Conservation (phyloP, 2,797 vertebrate species). For the Echeneis naucrates region DNA sequence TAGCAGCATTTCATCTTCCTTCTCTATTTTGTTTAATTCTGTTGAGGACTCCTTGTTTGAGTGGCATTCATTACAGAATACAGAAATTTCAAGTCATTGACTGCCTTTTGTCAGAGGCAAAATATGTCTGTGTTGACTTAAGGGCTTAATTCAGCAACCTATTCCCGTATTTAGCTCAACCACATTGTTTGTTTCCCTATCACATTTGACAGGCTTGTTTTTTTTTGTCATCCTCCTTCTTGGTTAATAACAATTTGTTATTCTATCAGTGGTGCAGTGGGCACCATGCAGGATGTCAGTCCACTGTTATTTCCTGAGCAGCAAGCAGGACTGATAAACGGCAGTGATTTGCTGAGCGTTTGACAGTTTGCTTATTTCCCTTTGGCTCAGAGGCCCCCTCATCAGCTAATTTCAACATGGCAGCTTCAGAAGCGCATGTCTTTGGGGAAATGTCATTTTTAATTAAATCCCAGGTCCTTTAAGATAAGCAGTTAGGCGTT, state of each 20-base stretch:
- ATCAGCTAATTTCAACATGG: conserved; percentile 85
- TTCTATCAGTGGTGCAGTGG: conserved; percentile 56
- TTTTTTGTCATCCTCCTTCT: conserved; percentile 16
- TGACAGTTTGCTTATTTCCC: conserved; percentile 85
- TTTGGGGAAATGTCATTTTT: conserved; percentile 89
- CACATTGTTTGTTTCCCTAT: conserved; percentile 71
- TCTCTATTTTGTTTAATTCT: conserved; percentile 23
- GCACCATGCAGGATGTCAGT: conserved; percentile 61
- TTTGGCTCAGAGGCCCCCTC: conserved; percentile 81
- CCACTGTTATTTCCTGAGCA: conserved; percentile 74
- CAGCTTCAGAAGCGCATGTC: conserved; percentile 79
- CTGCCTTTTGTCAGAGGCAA: conserved; percentile 40
- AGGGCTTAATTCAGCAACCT: conserved; percentile 61
- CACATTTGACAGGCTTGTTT: conserved; percentile 72
- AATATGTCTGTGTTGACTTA: conserved; percentile 42
- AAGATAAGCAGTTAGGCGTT: conserved; percentile 86
- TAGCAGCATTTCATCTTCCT: conserved; percentile 5
- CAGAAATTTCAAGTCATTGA: conserved; percentile 28
- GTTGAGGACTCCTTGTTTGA: conserved; percentile 30
- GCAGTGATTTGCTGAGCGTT: conserved; percentile 78
- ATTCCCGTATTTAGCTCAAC: conserved; percentile 40
- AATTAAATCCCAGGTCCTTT: conserved; percentile 88
- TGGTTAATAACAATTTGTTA: conserved; percentile 70
- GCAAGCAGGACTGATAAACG: conserved; percentile 77
- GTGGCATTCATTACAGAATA: conserved; percentile 32